These are phyloP conservation scores for Coracopsis vasa DNA, from an alignment of 2,113 vertebrate species.

Conservation along the genomic window DNA sequence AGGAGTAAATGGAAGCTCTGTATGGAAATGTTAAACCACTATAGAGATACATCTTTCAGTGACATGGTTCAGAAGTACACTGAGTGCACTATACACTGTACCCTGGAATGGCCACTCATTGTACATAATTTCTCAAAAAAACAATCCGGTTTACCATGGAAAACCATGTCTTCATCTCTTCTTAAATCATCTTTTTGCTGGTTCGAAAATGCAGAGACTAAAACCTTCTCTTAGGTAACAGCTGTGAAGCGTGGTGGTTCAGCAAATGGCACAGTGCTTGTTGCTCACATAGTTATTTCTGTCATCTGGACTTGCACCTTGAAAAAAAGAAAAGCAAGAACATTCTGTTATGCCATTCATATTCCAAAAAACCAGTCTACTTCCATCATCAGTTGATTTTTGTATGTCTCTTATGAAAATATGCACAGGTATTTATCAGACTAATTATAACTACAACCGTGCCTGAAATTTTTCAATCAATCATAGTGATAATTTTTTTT, in stretches of 20 bases:
- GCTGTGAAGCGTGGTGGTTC: background rate
- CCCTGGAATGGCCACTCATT: fast-evolving
- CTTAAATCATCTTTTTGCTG: background rate
- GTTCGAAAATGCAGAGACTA: background rate
- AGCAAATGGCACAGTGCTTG: background rate
- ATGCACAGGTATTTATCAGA: background rate
- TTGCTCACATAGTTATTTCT: background rate
- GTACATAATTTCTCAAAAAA: background rate
- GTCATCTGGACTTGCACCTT: background rate
- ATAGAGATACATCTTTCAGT: background rate
- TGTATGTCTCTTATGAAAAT: background rate
- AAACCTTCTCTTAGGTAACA: background rate
- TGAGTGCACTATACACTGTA: background rate
- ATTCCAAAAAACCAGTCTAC: background rate
- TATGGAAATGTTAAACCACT: background rate
- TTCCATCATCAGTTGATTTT: background rate
- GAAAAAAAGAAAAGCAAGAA: background rate
- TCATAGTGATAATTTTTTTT: background rate
- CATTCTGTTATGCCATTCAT: background rate
- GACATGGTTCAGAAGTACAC: background rate
- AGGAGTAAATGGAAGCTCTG: background rate
- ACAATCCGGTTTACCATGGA: fast-evolving
- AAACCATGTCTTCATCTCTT: background rate
- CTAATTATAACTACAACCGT: background rate
- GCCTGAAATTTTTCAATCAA: background rate